Evolutionary conservation across 1,140 invertebrate genomes (phyloP), one percentile per base, ranked within the genome.

Genomic region (Zaprionus ghesquierei): DNA sequence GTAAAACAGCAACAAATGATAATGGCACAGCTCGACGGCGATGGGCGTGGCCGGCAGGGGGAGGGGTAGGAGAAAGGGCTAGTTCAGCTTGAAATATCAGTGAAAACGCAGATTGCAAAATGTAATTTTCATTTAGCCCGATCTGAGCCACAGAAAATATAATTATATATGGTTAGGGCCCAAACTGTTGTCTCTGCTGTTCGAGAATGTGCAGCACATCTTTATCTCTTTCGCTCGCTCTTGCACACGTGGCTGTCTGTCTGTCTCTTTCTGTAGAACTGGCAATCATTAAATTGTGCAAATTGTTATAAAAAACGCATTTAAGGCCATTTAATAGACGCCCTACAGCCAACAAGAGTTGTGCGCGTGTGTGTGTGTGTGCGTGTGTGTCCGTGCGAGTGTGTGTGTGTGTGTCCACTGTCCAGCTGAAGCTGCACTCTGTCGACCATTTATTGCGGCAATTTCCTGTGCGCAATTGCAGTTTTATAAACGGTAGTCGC

Each of bases 401-500:
- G n/a, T 44, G 25, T 64, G 60, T 23, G 65, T 53, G 58, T 54
- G 49, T 69, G 20, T 29, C 35, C 35, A 23, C 23, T 73, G 54
- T n/a, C 38, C 65, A 78, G 60, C 27, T 66, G 58, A 75, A 73
- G 71, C 78, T 61, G 68, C 77, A 66, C 69, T 65, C 70, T 63
- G 72, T 64, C 69, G 55, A 71, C 70, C 84, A 87, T 87, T 87
- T 87, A 87, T 89, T 84, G 66, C 70, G 8, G 85, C 84, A 89
- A 87, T 87, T 87, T 87, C 84, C 84, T 82, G 82, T 82, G 68
- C 50, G 71, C 82, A 86, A 82, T 87, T 86, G 81, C 75, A 76
- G 33, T 82, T 78, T 87, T 86, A 86, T 86, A 86, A 86, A 86
- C 81, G 81, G 82, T 86, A 86, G 81, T 86, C 79, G 75, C 66